Conservation (phyloP, 2,113 vertebrate genomes). For the Phrynosoma blainvillii region DNA sequence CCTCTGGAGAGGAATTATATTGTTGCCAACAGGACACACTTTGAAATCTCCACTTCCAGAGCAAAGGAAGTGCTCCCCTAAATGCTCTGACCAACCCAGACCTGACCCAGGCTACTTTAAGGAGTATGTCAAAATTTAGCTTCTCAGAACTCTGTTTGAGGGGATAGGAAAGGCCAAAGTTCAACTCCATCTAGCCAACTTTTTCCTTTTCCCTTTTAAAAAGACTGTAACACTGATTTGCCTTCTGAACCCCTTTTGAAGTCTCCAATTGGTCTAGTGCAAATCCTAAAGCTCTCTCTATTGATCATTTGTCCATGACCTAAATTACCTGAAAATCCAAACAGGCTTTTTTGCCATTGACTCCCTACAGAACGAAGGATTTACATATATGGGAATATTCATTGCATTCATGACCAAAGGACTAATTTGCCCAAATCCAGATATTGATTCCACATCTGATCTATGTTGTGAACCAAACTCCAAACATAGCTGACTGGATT, state of each 20-base stretch:
- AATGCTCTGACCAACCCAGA: slow-evolving; percentile 11
- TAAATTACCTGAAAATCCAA: background rate
- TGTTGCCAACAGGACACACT: slow-evolving; percentile 10
- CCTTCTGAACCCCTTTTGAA: slow-evolving; percentile 16
- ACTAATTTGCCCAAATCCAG: background rate
- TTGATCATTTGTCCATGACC: background rate
- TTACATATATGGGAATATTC: background rate
- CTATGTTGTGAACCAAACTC: background rate
- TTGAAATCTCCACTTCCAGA: slow-evolving; percentile 44
- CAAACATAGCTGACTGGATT: background rate
- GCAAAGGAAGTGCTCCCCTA: slow-evolving; percentile 27
- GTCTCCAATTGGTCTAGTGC: background rate
- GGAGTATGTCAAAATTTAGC: background rate
- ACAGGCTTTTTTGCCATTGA: background rate
- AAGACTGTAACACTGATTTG: background rate
- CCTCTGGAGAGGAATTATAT: background rate
- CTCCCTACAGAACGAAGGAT: background rate
- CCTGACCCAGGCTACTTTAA: background rate
- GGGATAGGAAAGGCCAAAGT: slow-evolving; percentile 21
- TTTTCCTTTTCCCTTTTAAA: slow-evolving; percentile 2
- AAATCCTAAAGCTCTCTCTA: background rate
- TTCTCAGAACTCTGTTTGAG: slow-evolving; percentile 9
- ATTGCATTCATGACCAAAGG: background rate
- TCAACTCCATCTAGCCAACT: slow-evolving; percentile 13
- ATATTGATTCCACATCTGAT: background rate